Evolutionary conservation across 2,113 vertebrate species (phyloP).

Genomic region (Caretta caretta): DNA sequence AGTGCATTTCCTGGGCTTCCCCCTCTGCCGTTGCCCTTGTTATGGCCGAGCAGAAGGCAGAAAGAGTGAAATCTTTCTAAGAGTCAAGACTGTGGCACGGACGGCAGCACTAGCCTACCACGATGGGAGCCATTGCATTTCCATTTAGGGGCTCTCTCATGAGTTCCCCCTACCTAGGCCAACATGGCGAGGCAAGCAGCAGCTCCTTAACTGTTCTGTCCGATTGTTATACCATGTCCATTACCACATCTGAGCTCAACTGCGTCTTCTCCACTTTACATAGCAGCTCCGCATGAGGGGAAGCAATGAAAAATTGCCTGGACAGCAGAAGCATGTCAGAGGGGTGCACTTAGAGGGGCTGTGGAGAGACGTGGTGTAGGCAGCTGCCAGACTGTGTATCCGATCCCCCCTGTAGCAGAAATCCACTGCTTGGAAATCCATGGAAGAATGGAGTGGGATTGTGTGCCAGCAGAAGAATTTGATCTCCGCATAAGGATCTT

Average conservation of each 20-base stretch:
- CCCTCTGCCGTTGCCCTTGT: background rate
- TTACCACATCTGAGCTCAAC: background rate
- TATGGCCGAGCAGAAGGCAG: background rate
- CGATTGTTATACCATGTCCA: background rate
- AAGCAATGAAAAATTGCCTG: background rate
- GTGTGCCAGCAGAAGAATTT: background rate
- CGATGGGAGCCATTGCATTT: background rate
- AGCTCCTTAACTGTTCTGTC: background rate
- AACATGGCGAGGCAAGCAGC: background rate
- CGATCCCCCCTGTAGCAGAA: background rate
- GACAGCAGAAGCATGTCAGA: background rate
- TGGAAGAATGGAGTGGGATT: background rate
- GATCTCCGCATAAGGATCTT: background rate
- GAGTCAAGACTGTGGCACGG: background rate
- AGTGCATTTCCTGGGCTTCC: background rate
- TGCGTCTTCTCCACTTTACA: background rate
- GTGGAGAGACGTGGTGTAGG: background rate
- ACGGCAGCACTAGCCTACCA: background rate
- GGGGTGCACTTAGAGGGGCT: background rate
- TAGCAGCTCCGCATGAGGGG: background rate
- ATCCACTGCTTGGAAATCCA: background rate
- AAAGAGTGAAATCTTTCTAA: background rate
- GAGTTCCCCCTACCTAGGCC: background rate
- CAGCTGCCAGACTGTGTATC: background rate
- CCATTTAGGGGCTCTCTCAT: background rate